phyloP scores from a whole-genome alignment of 2,888 invertebrate species.

The Bedellia somnulentella region DNA sequence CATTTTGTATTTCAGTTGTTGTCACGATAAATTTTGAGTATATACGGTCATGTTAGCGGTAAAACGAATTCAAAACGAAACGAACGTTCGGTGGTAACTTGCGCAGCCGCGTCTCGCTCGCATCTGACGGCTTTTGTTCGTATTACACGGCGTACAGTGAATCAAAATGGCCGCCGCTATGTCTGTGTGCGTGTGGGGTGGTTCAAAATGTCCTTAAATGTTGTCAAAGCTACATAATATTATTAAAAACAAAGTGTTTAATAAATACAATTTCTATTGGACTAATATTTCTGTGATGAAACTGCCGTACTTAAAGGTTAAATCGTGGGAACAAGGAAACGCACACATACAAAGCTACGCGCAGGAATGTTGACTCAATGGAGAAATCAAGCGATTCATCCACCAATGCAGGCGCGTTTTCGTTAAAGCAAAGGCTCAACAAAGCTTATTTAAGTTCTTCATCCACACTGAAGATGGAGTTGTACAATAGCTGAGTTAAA shows the following conservation, averaged over 20 bases:
- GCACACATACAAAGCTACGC: slow-evolving; percentile 47
- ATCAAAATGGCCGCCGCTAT: slow-evolving; percentile 54
- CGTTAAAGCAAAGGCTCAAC: too few relatives aligned
- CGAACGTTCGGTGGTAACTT: slow-evolving; percentile 43
- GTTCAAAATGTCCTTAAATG: too few relatives aligned
- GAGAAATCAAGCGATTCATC: slow-evolving; percentile 54
- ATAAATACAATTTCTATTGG: too few relatives aligned
- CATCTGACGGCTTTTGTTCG: slow-evolving; percentile 61
- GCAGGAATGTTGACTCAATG: slow-evolving; percentile 60
- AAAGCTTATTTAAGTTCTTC: slow-evolving; percentile 35
- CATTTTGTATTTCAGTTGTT: slow-evolving; percentile 55
- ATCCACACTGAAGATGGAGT: slow-evolving; percentile 36
- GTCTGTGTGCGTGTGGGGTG: slow-evolving; percentile 45
- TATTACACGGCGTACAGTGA: slow-evolving; percentile 57
- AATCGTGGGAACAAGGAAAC: slow-evolving; percentile 42
- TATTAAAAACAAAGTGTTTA: too few relatives aligned
- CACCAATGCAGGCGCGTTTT: slow-evolving; percentile 26
- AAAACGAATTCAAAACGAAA: slow-evolving; percentile 41
- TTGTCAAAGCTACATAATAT: too few relatives aligned
- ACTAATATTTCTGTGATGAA: too few relatives aligned
- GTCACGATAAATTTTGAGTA: slow-evolving; percentile 40
- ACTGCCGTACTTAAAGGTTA: slow-evolving; percentile 2
- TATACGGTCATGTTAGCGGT: slow-evolving; percentile 55
- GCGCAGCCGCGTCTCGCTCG: slow-evolving; percentile 60
- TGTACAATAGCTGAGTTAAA: too few relatives aligned